Base-by-base conservation (phyloP, 2,113 vertebrate genomes). In the Epinephelus cyanopodus region DNA sequence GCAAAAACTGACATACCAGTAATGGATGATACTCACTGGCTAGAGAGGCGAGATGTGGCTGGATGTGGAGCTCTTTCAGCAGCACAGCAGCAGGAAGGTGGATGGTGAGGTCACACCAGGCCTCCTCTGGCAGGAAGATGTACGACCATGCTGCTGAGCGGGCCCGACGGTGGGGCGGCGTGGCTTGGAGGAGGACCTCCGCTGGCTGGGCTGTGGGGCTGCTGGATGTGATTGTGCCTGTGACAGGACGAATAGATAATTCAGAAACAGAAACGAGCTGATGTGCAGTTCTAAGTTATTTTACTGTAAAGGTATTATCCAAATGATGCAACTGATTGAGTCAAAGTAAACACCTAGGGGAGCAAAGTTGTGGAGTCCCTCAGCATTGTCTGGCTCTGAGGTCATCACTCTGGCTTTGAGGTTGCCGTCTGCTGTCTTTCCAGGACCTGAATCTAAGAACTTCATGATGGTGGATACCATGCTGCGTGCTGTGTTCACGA, bases 391-490 rank as follows among this genome's bases (percentile, higher is more conserved):
- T 5, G 98, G 98, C 81, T 99, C 98, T 19, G 98, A 99, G 27
- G 98, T 97, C 4, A 99, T 95, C 58, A 99, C 97, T 87, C 98
- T 93, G 85, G 98, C 97, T 93, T 99, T 99, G 80, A 99, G 94
- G 93, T 95, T 98, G 82, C 97, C 98, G 1, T 99, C 98, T 13
- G 96, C 93, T 0, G 96, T 91, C 94, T 99, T 99, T 82, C 97
- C 98, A 2, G 98, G 98, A 39, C 98, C 98, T 19, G 96, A 98
- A 86, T 99, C 98, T 74, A 99, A 95, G 90, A 99, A 99, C 92
- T 99, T 99, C 98, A 99, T 99, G 90, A 99, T 99, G 75, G 98
- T 99, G 25, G 98, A 99, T 75, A 99, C 98, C 98, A 99, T 99
- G 89, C 98, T 99, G 91, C 98, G 97, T 8, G 98, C 98, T 37